Base-by-base conservation (phyloP, 2,113 vertebrate genomes). In the Mystacornis crossleyi region DNA sequence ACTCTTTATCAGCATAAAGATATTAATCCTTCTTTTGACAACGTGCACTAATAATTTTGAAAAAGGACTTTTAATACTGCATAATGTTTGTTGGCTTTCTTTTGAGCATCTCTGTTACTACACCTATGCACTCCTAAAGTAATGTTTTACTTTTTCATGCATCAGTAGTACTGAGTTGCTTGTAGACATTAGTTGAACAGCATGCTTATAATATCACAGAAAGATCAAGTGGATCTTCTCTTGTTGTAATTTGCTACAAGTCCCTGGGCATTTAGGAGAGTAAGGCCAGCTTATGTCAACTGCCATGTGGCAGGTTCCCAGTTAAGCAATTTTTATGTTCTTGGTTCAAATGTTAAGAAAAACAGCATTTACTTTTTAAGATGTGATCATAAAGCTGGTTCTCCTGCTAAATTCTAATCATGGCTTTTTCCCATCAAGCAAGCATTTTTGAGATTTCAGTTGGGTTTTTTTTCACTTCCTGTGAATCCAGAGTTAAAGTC, bases 21-120 rank as follows among this genome's bases (percentile, higher is more conserved):
- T 47, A 73, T 62, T 65, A 66, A 58, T 69, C 10, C 38, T 53
- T 47, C 18, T 54, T 82, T 89, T 0, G 2, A 29, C 14, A 53
- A 40, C 0, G 3, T 34, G 9, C 15, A 8, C 12, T 18, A 72
- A 58, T 24, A 31, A 57, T 47, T 89, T 84, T 0, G 0, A 73
- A 36, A 10, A 33, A 86, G 17, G 54, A 20, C 6, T 65, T 89
- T 72, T 74, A 78, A 57, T 42, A 43, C 4, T 25, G 42, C 67
- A 11, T 47, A 21, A 29, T 24, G 8, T 80, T 72, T 43, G 19
- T 18, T 83, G 12, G 6, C 38, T 70, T 61, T 54, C 25, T 61
- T 90, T 55, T 55, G 67, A 80, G 28, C 61, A 64, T 24, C 26
- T 90, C 36, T 80, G 3, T 72, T 69, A 33, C 31, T 70, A 0